A percentile compares a stretch with the other conserved stretches of the same genome.
These are phyloP conservation scores for Cuculus canorus DNA, from an alignment of 2,797 vertebrate genomes.

Conservation along the genomic window DNA sequence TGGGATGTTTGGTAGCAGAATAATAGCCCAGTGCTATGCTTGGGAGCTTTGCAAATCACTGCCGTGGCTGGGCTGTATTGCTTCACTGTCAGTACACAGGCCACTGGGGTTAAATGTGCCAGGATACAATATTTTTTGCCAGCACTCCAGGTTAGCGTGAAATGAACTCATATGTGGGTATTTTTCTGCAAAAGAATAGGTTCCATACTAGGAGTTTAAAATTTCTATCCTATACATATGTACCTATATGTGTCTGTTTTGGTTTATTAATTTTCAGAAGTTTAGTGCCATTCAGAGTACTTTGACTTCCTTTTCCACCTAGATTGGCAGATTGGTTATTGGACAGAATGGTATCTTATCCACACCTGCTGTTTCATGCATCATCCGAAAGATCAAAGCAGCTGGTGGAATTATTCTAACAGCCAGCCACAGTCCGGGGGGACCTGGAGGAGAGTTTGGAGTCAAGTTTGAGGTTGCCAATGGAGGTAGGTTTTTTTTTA, in stretches of 20 bases:
- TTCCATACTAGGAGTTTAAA: not conserved
- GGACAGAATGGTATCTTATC: constrained; percentile 97
- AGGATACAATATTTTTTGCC: not conserved
- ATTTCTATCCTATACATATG: not conserved
- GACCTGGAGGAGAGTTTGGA: constrained; percentile 95
- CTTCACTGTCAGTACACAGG: not conserved
- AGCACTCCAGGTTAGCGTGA: not conserved
- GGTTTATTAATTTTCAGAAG: not conserved
- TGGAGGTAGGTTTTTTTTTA: constrained; percentile 84
- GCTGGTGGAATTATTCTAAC: constrained; percentile 97
- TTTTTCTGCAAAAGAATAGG: not conserved
- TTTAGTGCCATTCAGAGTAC: not conserved
- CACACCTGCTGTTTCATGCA: constrained; percentile 96
- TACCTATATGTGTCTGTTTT: not conserved
- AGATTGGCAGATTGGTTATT: constrained; percentile 97
- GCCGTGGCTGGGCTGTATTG: not conserved
- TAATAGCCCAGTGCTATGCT: not conserved
- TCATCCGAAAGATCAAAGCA: constrained; percentile 98
- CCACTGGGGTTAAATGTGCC: not conserved
- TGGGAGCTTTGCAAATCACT: not conserved
- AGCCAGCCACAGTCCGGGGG: constrained; percentile 96
- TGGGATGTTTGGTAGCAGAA: not conserved
- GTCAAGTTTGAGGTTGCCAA: constrained; percentile 97
- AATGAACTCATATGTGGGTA: accelerated
- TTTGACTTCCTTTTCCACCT: constrained; percentile 29